Evolutionary conservation across 1,140 invertebrate genomes (phyloP).

Genomic region (Sitobion miscanthi): DNA sequence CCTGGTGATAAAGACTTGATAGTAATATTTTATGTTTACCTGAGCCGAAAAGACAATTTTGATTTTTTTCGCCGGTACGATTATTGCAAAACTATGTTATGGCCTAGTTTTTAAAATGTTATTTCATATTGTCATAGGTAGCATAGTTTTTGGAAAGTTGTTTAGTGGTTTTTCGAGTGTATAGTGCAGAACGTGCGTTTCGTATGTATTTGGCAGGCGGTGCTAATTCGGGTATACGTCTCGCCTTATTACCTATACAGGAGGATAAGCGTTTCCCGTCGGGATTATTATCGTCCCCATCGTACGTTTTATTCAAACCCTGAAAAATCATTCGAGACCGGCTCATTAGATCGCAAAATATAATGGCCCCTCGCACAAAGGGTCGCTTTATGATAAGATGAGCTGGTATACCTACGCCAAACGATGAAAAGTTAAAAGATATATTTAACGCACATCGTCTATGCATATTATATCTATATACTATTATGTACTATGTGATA

Average conservation of each 20-base stretch:
- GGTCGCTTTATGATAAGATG: not conserved
- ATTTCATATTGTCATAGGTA: not conserved
- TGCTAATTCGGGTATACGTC: not conserved
- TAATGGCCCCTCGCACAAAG: not conserved
- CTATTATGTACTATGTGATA: not conserved
- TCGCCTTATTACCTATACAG: not conserved
- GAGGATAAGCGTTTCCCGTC: not conserved
- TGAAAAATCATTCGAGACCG: not conserved
- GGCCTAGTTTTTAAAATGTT: not conserved
- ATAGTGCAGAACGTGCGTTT: not conserved
- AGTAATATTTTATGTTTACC: no score
- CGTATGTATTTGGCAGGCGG: not conserved
- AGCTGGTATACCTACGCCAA: not conserved
- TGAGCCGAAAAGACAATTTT: not conserved
- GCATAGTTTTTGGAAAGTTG: not conserved
- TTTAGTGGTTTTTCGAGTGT: not conserved
- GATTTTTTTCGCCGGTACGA: not conserved
- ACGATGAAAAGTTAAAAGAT: not conserved
- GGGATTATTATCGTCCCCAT: not conserved
- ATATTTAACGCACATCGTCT: not conserved
- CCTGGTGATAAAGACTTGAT: no score
- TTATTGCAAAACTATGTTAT: not conserved
- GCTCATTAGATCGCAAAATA: not conserved
- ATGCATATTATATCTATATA: no score
- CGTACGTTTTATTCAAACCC: not conserved